Evolutionary conservation across 2,113 vertebrate species (phyloP).

Genomic region (Panthera uncia): DNA sequence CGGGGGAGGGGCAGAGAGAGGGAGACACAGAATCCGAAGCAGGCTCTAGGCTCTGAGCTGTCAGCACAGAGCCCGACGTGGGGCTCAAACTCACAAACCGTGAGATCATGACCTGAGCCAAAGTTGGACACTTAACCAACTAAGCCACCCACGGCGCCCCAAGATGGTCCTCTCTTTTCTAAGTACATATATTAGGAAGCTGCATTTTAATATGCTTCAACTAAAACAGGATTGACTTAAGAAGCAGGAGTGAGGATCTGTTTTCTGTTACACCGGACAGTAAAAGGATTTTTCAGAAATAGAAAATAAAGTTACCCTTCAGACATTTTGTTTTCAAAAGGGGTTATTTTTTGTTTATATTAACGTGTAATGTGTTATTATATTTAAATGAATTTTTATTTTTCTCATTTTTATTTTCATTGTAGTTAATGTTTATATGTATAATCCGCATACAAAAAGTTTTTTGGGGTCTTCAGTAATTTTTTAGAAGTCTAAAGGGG

Average conservation of each 20-base stretch:
- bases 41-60: no score
- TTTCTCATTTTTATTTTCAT: neutral
- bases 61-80: no score
- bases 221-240: neutral
- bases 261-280: neutral
- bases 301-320: neutral
- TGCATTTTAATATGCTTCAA: neutral
- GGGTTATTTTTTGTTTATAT: slow-evolving; percentile 32
- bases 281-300: neutral
- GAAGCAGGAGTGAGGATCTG: neutral
- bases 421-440: neutral
- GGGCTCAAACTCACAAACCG: no score
- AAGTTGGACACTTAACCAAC: no score
- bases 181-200: neutral
- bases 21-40: no score
- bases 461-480: neutral
- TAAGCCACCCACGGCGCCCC: no score
- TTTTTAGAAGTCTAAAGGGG: neutral
- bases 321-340: neutral
- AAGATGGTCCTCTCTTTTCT: neutral
- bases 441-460: neutral
- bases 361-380: neutral
- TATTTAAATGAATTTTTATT: slow-evolving; percentile 28
- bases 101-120: no score
- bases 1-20: no score